Percentiles rank a stretch among this genome's conserved stretches.
These are phyloP conservation scores for Synanthedon vespiformis DNA, from an alignment of 2,888 invertebrate genomes.

Conservation along the genomic window DNA sequence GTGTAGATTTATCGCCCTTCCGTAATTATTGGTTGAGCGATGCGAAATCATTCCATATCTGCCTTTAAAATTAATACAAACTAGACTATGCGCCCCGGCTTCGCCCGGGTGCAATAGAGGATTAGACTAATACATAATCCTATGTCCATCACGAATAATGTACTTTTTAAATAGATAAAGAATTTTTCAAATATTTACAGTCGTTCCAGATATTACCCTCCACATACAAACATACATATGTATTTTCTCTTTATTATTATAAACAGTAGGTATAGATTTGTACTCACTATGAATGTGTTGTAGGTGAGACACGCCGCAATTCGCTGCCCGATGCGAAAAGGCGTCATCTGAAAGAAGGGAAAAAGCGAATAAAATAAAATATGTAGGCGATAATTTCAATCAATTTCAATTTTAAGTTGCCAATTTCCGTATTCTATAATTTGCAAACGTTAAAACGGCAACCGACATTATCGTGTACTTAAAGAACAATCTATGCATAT, in stretches of 20 bases:
- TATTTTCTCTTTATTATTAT: too few species aligned
- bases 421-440: slow-evolving; percentile 21
- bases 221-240: too few species aligned
- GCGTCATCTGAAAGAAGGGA: slow-evolving; percentile 45
- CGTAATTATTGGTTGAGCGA: slow-evolving; percentile 29
- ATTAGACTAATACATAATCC: too few species aligned
- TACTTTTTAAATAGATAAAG: too few species aligned
- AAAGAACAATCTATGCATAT: slow-evolving; percentile 22
- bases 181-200: too few species aligned
- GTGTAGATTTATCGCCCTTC: slow-evolving; percentile 43
- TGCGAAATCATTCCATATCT: slow-evolving; percentile 2
- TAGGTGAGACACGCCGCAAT: slow-evolving; percentile 34
- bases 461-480: slow-evolving; percentile 9
- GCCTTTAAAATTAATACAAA: not conserved
- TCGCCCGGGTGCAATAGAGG: not conserved
- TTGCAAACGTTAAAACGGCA: slow-evolving; percentile 13
- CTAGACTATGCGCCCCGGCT: not conserved
- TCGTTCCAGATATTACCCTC: too few species aligned
- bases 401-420: slow-evolving; percentile 2
- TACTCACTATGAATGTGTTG: slow-evolving; percentile 43
- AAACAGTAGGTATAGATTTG: too few species aligned
- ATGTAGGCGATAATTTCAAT: slow-evolving; percentile 27
- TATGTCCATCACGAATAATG: too few species aligned
- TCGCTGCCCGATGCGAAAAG: slow-evolving; percentile 29
- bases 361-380: slow-evolving; percentile 16